phyloP scores from a whole-genome alignment of 2,888 invertebrate species.

The Pseudococcus longispinus region DNA sequence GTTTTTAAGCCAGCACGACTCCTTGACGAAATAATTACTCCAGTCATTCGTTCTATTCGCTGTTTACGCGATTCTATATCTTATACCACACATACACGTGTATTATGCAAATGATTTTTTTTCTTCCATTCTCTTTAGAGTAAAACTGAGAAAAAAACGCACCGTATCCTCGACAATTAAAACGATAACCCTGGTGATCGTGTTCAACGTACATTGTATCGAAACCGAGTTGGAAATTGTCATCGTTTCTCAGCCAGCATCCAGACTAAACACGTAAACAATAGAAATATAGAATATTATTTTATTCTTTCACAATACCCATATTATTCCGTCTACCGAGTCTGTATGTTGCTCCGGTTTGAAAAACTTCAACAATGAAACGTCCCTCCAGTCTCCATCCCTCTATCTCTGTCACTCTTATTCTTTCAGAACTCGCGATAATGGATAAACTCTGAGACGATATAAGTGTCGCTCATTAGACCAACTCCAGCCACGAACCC shows the following conservation, averaged over 20 bases:
- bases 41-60: neutral
- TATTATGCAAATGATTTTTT: constrained; percentile 23
- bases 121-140: neutral
- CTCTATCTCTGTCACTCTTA: neutral
- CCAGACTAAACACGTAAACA: constrained; percentile 21
- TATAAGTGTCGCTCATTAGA: constrained; percentile 45
- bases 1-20: neutral
- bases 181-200: constrained; percentile 7
- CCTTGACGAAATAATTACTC: neutral
- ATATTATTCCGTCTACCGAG: constrained; percentile 35
- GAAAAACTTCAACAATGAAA: constrained; percentile 1
- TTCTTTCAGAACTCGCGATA: neutral
- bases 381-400: neutral
- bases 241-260: constrained; percentile 3
- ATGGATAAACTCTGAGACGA: constrained; percentile 27
- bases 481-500: constrained; percentile 1
- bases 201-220: neutral
- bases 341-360: neutral
- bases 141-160: neutral
- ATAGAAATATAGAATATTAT: constrained; percentile 44
- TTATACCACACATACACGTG: neutral
- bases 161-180: neutral
- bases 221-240: constrained; percentile 12
- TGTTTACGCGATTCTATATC: neutral
- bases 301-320: constrained; percentile 30